Evolutionary conservation across 2,888 invertebrate genomes (phyloP).

Genomic region (Caenorhabditis auriculariae): DNA sequence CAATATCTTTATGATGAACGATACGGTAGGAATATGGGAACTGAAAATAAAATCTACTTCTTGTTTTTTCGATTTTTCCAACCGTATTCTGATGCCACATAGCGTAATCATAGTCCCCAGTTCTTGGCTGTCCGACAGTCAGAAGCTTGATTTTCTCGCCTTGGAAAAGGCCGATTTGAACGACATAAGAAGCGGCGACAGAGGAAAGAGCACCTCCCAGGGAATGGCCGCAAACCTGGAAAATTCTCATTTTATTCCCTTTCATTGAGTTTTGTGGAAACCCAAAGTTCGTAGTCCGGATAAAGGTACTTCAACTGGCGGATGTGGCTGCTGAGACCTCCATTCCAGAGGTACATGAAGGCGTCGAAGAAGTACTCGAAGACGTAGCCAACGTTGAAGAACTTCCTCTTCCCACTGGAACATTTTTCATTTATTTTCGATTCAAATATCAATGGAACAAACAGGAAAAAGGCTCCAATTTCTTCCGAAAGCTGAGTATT

Average conservation of each 20-base stretch:
- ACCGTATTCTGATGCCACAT: slow-evolving; percentile 31
- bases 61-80: too few relatives aligned
- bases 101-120: slow-evolving; percentile 25
- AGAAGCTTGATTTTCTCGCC: slow-evolving; percentile 10
- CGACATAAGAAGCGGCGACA: slow-evolving; percentile 22
- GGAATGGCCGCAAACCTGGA: slow-evolving; percentile 21
- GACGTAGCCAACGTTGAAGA: slow-evolving; percentile 24
- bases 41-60: slow-evolving; percentile 1
- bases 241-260: too few relatives aligned
- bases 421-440: too few relatives aligned
- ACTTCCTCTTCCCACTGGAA: slow-evolving; percentile 17
- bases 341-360: slow-evolving; percentile 20
- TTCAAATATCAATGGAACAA: too few relatives aligned
- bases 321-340: slow-evolving; percentile 17
- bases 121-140: slow-evolving; percentile 25
- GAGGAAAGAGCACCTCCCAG: slow-evolving; percentile 25
- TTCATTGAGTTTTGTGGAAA: too few relatives aligned
- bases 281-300: slow-evolving; percentile 27
- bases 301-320: slow-evolving; percentile 19
- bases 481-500: slow-evolving; percentile 19
- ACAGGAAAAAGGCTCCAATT: slow-evolving; percentile 13
- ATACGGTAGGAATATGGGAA: slow-evolving; percentile 15
- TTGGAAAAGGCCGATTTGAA: slow-evolving; percentile 15
- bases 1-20: slow-evolving; percentile 7
- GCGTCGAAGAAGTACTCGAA: slow-evolving; percentile 30